Evolutionary conservation across 2,888 invertebrate species (phyloP).

Genomic region (Odontothrips loti): DNA sequence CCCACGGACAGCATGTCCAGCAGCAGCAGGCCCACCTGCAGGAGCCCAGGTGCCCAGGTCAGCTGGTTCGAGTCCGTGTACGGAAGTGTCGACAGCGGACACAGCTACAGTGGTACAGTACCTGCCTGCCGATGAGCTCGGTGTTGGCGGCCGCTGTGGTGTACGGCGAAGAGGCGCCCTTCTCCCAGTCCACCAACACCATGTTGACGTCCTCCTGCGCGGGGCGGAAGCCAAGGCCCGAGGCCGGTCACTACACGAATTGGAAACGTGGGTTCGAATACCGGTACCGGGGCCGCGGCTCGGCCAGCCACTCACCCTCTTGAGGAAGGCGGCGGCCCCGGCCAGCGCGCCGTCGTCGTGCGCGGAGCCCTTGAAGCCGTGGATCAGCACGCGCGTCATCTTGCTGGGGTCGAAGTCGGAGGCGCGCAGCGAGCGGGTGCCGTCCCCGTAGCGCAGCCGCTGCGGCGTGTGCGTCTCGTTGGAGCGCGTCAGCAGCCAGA

Average conservation of each 20-base stretch:
- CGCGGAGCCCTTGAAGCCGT: slow-evolving; percentile 57
- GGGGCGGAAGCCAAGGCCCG: background rate
- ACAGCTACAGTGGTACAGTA: background rate
- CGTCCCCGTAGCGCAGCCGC: slow-evolving; percentile 50
- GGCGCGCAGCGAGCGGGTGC: slow-evolving; percentile 46
- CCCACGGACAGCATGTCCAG: slow-evolving; percentile 50
- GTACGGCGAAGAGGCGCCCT: slow-evolving; percentile 55
- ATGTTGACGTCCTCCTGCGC: slow-evolving; percentile 55
- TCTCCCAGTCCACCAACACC: slow-evolving; percentile 55
- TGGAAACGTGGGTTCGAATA: background rate
- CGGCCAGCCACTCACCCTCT: slow-evolving; percentile 48
- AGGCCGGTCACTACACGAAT: background rate
- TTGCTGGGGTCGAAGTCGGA: slow-evolving; percentile 50
- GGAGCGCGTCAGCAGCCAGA: slow-evolving; percentile 50
- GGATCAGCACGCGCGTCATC: slow-evolving; percentile 53
- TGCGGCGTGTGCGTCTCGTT: slow-evolving; percentile 43
- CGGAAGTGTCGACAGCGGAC: background rate
- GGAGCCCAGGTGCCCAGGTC: slow-evolving; percentile 36
- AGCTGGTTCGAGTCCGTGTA: background rate
- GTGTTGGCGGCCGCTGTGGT: slow-evolving; percentile 57
- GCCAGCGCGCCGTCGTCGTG: slow-evolving; percentile 49
- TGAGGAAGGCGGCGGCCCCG: slow-evolving; percentile 49
- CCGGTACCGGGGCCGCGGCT: no score
- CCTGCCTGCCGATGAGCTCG: slow-evolving; percentile 53
- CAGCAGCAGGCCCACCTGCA: slow-evolving; percentile 52